Evolutionary conservation across 64 coral and sea anemone species (phyloP), one percentile per base, ranked within the genome.

Genomic region (Dendrophyllia cribrosa): DNA sequence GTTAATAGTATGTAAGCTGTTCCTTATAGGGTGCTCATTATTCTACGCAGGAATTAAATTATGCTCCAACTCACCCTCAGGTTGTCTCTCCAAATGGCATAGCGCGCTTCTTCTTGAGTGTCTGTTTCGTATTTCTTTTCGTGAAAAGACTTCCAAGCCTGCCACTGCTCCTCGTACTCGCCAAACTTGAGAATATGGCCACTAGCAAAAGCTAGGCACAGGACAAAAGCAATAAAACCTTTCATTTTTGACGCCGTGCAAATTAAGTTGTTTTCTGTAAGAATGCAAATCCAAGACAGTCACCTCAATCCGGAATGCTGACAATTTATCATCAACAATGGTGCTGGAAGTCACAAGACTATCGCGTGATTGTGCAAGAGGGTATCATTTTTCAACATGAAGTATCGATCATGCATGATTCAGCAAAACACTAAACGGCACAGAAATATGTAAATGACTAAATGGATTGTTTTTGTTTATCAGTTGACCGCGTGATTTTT

Each of bases 21-120:
- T 56, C 53, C 12, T 56, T 7, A 56, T 9, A 9, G 7, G 7
- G 12, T 56, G 53, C 5, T 7, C 6, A 56, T 56, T 7, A 56
- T 56, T 56, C 53, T 56, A 34, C 34, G 53, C 0, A 12, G 6
- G 64, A 67, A 67, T 19, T 10, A 67, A 5, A 13, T 13, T 19
- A 17, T 48, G 1, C 4, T 26, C 3, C 25, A 44, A 70, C 91
- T 87, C 51, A 96, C 91, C 63, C 86, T 87, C 7, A 96, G 22
- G 91, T 96, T 96, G 12, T 93, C 79, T 4, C 66, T 80, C 95
- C 95, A 96, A 70, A 96, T 96, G 9, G 87, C 91, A 70, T 88
- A 84, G 19, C 95, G 81, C 34, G 77, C 79, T 25, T 25, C 43
- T 63, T 96, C 95, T 24, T 93, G 87, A 19, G 68, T 93, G 12